These are phyloP conservation scores for Achatina immaculata DNA, from an alignment of 1,140 invertebrate genomes.

Conservation along the genomic window DNA sequence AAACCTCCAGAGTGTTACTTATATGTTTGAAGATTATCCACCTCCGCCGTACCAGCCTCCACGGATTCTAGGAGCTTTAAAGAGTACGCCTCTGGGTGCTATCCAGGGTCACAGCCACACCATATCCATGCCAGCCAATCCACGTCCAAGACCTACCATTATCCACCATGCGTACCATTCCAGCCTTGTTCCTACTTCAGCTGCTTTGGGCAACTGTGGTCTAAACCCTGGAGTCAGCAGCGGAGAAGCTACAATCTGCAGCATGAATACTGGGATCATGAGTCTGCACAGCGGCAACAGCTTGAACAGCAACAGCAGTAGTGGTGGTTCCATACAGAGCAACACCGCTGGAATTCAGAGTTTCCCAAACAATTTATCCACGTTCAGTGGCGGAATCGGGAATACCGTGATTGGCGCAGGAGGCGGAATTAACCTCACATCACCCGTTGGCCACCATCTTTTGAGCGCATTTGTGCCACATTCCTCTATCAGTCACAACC, in stretches of 20 bases:
- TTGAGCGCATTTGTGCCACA: neutral
- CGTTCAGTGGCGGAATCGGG: neutral
- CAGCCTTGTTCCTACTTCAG: constrained; percentile 32
- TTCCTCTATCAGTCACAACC: neutral
- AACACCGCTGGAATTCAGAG: neutral
- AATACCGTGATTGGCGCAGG: neutral
- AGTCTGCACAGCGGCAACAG: constrained; percentile 15
- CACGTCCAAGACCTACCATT: constrained; percentile 20
- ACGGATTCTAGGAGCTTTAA: constrained; percentile 26
- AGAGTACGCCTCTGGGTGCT: constrained; percentile 10
- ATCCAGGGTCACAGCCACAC: constrained; percentile 38
- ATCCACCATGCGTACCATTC: constrained; percentile 37
- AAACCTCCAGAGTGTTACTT: constrained; percentile 32
- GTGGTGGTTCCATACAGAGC: neutral
- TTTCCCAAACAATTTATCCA: neutral
- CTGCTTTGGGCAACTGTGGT: neutral
- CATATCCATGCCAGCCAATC: constrained; percentile 26
- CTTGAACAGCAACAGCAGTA: constrained; percentile 17
- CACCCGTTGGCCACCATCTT: constrained; percentile 6
- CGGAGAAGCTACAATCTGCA: neutral
- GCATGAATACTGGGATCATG: neutral
- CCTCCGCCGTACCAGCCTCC: constrained; percentile 65
- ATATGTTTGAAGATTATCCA: constrained; percentile 64
- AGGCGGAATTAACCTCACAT: constrained; percentile 10
- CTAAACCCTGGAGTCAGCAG: neutral